Conservation (phyloP, 1,140 invertebrate species). For the Brachionus angularis region DNA sequence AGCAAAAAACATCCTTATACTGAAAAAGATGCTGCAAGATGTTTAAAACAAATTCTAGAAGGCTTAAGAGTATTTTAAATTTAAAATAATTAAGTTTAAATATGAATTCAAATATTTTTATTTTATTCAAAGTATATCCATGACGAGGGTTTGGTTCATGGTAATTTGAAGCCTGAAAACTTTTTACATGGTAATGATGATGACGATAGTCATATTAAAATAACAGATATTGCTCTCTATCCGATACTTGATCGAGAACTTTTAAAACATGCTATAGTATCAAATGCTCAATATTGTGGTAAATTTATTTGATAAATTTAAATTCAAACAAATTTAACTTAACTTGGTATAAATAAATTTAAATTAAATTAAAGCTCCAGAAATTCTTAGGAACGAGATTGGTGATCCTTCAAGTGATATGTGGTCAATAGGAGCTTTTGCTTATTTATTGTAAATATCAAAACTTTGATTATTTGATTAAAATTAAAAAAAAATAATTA, state of each 20-base stretch:
- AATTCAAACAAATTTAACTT: background rate
- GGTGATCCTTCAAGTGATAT: slow-evolving; percentile 40
- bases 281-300: slow-evolving; percentile 33
- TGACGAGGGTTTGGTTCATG: slow-evolving; percentile 33
- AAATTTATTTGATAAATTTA: background rate
- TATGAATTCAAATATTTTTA: background rate
- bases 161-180: slow-evolving; percentile 33
- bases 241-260: slow-evolving; percentile 5
- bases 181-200: background rate
- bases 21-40: slow-evolving; percentile 30
- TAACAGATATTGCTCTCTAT: slow-evolving; percentile 18
- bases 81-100: background rate
- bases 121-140: slow-evolving; percentile 29
- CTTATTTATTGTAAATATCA: slow-evolving; percentile 23
- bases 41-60: slow-evolving; percentile 37
- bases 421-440: slow-evolving; percentile 33
- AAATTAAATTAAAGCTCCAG: background rate
- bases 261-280: slow-evolving; percentile 27
- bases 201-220: slow-evolving; percentile 11
- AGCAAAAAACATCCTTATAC: background rate
- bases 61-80: background rate
- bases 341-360: background rate
- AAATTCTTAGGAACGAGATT: slow-evolving; percentile 24
- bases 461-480: background rate
- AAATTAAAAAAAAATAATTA: background rate